Evolutionary conservation across 2,113 vertebrate genomes (phyloP).

Genomic region (Halcyon malimbica): DNA sequence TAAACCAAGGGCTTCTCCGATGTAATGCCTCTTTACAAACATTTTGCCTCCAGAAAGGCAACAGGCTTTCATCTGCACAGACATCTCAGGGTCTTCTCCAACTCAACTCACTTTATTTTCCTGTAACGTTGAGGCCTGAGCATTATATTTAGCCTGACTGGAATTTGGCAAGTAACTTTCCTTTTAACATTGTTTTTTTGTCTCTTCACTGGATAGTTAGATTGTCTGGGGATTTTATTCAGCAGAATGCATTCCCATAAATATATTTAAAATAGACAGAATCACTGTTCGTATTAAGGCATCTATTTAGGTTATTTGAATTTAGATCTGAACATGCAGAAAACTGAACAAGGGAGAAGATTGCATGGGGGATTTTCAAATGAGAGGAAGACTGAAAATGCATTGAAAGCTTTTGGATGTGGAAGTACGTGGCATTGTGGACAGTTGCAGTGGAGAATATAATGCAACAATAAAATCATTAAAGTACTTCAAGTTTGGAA

Average conservation of each 20-base stretch:
- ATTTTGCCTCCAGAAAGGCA: not conserved
- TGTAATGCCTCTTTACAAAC: not conserved
- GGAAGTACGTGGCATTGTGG: constrained; percentile 48
- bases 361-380: not conserved
- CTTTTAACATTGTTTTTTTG: constrained; percentile 29
- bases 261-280: constrained; percentile 45
- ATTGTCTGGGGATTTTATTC: constrained; percentile 63
- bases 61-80: not conserved
- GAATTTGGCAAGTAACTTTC: constrained; percentile 52
- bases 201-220: constrained; percentile 24
- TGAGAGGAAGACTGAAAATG: constrained; percentile 27
- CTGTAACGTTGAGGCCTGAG: not conserved
- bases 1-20: not conserved
- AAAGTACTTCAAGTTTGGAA: constrained; percentile 64
- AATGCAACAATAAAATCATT: constrained; percentile 71
- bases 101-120: not conserved
- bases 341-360: constrained; percentile 9
- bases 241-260: constrained; percentile 60
- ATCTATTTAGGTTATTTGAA: constrained; percentile 26
- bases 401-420: constrained; percentile 58
- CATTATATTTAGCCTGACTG: constrained; percentile 53
- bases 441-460: constrained; percentile 60
- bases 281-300: constrained; percentile 30
- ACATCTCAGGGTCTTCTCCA: not conserved
- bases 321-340: constrained; percentile 35